Conservation (phyloP, 2,888 invertebrate species). For the Peribatodes rhomboidaria region DNA sequence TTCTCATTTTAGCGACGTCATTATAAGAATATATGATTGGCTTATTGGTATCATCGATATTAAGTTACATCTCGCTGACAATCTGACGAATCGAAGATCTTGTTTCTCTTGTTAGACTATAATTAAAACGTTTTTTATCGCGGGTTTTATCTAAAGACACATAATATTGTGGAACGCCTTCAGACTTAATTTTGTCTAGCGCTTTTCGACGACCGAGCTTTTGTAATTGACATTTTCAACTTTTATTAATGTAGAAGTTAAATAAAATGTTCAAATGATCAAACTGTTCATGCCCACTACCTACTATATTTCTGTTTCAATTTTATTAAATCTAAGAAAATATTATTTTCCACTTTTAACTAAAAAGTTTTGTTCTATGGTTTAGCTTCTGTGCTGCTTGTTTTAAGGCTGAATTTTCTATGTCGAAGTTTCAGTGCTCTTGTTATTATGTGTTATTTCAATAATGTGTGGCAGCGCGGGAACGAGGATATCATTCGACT, state of each 20-base stretch:
- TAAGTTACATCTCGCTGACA: constrained; percentile 52
- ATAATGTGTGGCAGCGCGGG: constrained; percentile 68
- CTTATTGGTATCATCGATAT: constrained; percentile 48
- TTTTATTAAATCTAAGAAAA: constrained; percentile 19
- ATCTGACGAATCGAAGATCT: constrained; percentile 53
- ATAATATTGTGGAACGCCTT: constrained; percentile 46
- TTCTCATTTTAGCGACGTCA: neutral
- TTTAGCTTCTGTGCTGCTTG: constrained; percentile 7
- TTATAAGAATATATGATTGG: constrained; percentile 5
- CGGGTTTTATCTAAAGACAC: constrained; percentile 36
- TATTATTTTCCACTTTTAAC: constrained; percentile 8
- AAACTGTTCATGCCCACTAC: constrained; percentile 10
- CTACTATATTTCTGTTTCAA: constrained; percentile 18
- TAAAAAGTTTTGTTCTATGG: neutral
- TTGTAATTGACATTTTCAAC: constrained; percentile 16
- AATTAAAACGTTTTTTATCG: constrained; percentile 25
- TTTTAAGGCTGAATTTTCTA: constrained; percentile 45
- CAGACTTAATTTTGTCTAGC: constrained; percentile 37
- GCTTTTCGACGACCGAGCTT: constrained; percentile 22
- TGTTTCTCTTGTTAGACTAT: constrained; percentile 45
- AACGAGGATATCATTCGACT: constrained; percentile 82
- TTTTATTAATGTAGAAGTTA: constrained; percentile 6
- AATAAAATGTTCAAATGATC: constrained; percentile 23
- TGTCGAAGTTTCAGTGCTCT: constrained; percentile 46
- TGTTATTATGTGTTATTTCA: constrained; percentile 65